Base-by-base conservation (phyloP, 2,888 invertebrate genomes). In the Coenonympha glycerion region DNA sequence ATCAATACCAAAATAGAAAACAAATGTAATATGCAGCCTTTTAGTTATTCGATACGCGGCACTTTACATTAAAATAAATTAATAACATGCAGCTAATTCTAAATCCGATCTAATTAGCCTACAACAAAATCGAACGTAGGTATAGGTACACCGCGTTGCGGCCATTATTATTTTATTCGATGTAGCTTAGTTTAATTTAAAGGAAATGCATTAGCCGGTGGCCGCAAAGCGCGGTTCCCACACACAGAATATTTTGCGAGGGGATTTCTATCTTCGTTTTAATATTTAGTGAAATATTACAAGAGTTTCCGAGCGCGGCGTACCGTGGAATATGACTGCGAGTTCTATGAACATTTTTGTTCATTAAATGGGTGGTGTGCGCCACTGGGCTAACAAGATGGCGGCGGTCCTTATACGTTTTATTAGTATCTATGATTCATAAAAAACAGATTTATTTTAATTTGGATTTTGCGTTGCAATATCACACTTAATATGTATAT, bases 131-230 rank as follows among this genome's bases (percentile, higher is more conserved):
- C 56, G 55, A 59, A 59, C 52, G 55, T 50, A 49, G 47, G 44
- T 37, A n/a, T n/a, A n/a, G n/a, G n/a, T n/a, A n/a, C n/a, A n/a
- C n/a, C n/a, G n/a, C 46, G 41, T 36, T 36, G 39, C 39, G 21
- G 45, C 37, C 28, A 54, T 60, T 64, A 61, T 53, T 57, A 61
- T 62, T n/a, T 60, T 61, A 62, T 65, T 57, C 58, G 58, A 65
- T 73, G 71, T 62, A 55, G 64, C 64, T 71, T 74, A 69, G 73
- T 73, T 72, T 61, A 68, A 71, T 73, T 66, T 70, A 69, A 76
- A 67, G 69, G 71, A 69, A 71, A 73, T 75, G 69, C 69, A 68
- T 77, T 71, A 71, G 58, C 51, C 53, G 51, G 46, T 47, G 45
- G 48, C 76, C 74, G 53, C 77, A 73, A 53, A 58, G 52, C 70